phyloP scores from a whole-genome alignment of 2,888 invertebrate genomes.

The Erebia epiphron region DNA sequence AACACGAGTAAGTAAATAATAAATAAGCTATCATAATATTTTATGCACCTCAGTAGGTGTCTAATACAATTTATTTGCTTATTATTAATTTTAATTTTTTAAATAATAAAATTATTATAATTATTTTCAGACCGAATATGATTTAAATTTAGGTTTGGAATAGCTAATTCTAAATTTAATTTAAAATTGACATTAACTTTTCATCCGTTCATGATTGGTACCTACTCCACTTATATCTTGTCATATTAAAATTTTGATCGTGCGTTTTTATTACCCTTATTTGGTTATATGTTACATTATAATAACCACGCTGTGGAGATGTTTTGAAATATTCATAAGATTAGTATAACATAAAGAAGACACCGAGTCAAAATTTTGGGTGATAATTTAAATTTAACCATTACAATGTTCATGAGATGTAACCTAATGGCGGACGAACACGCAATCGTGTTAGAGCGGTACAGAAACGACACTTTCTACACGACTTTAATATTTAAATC shows the following conservation, averaged over 20 bases:
- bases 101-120: no score
- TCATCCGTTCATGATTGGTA: conserved; percentile 2
- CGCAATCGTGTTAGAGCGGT: conserved; percentile 36
- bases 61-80: no score
- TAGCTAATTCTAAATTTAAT: not conserved
- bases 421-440: conserved; percentile 39
- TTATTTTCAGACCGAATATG: no score
- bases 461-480: conserved; percentile 41
- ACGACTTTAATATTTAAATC: conserved; percentile 48
- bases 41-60: no score
- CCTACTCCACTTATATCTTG: not conserved
- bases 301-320: conserved; percentile 15
- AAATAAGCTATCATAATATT: no score
- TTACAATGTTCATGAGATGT: conserved; percentile 30
- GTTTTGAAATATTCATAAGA: conserved; percentile 28
- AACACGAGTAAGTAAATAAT: not conserved
- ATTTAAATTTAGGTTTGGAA: not conserved
- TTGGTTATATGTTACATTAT: conserved; percentile 16
- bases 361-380: conserved; percentile 24
- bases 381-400: conserved; percentile 34
- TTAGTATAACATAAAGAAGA: conserved; percentile 29
- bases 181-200: not conserved
- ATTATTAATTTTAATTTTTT: no score
- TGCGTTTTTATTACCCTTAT: conserved; percentile 20
- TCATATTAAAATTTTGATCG: conserved; percentile 11